Evolutionary conservation across 2,113 vertebrate genomes (phyloP), one percentile per base, ranked within the genome.

Genomic region (Genyomyrus donnyi): DNA sequence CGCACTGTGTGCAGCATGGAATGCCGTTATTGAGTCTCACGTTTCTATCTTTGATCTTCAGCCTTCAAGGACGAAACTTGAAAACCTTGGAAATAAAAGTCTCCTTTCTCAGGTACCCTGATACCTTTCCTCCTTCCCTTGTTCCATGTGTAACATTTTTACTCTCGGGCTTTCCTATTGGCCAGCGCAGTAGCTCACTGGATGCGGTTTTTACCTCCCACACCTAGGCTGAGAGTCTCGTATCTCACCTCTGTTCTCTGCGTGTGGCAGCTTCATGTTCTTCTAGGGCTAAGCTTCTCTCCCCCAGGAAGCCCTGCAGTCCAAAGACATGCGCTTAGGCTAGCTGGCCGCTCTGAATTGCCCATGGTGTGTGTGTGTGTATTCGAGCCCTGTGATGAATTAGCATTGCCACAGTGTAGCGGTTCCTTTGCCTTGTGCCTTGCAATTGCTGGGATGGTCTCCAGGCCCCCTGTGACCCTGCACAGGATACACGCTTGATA

Each of bases 41-140:
- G 0, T 53, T 21, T 9, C 17, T 85, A 89, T 58, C 31, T 11
- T 90, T 66, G n/a, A 2, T 58, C 83, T 91, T 1, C 90, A 97
- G 96, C 96, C 96, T 15, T 94, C 95, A 15, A 96, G 96, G 91
- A 90, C 92, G 88, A 95, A 95, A 91, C 93, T 94, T 2, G 92
- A 90, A 0, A 93, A 94, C 1, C 95, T 96, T 88, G 95, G 95
- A 90, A 94, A 92, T 45, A 93, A 95, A 2, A 94, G 96, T 2
- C 93, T 97, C 3, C 95, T 95, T 90, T 95, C 95, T 91, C 84
- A 86, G 84, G 84, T 86, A 86, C 3, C 24, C 46, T 2, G 74
- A 80, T 39, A 7, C 35, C 15, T 13, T 19, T 80, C 15, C 74
- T 31, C 74, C 35, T 35, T 17, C 74, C 31, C 74, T 80, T 39